These are phyloP conservation scores for Zygaena filipendulae DNA, from an alignment of 2,888 invertebrate species.

Conservation along the genomic window DNA sequence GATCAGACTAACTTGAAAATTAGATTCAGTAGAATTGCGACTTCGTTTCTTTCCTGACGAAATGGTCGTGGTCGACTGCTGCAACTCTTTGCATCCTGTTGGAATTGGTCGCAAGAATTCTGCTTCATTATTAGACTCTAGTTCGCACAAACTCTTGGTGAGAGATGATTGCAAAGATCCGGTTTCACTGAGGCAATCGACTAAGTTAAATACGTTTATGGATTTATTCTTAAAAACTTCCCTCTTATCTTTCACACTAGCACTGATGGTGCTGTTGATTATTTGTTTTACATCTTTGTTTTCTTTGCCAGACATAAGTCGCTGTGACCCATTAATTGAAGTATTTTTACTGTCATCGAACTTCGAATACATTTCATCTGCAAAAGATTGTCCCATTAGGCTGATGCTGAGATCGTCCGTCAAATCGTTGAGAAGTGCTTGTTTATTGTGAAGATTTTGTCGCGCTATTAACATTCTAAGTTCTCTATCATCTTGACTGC, in stretches of 20 bases:
- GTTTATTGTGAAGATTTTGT: slow-evolving; percentile 38
- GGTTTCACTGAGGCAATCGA: slow-evolving; percentile 51
- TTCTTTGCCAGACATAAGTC: slow-evolving; percentile 32
- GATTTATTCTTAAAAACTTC: slow-evolving; percentile 63
- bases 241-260: slow-evolving; percentile 45
- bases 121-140: slow-evolving; percentile 51
- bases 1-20: slow-evolving; percentile 48
- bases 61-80: slow-evolving; percentile 55
- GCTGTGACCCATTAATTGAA: slow-evolving; percentile 6
- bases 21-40: slow-evolving; percentile 59
- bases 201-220: slow-evolving; percentile 57
- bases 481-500: slow-evolving; percentile 33
- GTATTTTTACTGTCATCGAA: slow-evolving; percentile 27
- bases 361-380: slow-evolving; percentile 32
- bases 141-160: slow-evolving; percentile 56
- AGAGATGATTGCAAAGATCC: slow-evolving; percentile 55
- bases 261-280: slow-evolving; percentile 30
- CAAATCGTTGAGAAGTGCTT: slow-evolving; percentile 29
- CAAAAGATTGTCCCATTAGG: slow-evolving; percentile 40
- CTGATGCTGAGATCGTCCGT: slow-evolving; percentile 39
- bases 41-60: slow-evolving; percentile 61
- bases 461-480: slow-evolving; percentile 38
- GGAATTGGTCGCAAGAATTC: slow-evolving; percentile 42
- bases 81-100: slow-evolving; percentile 41
- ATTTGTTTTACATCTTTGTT: slow-evolving; percentile 39